Evolutionary conservation across 2,113 vertebrate species (phyloP).

Genomic region (Cyanoramphus novaezelandiae): DNA sequence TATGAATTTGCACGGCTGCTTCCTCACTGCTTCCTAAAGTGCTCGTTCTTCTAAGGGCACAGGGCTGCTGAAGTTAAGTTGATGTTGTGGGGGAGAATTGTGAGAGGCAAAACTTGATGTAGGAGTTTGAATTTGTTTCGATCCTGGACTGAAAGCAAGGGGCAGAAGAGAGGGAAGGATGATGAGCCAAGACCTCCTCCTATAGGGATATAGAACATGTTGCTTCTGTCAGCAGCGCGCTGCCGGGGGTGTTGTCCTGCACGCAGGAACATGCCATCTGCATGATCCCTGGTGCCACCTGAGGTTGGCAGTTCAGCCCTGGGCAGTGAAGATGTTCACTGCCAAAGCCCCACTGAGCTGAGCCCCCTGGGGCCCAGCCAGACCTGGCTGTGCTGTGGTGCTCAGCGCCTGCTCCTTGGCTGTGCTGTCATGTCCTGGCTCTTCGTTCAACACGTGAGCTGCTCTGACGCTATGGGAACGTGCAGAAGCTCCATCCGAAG

Average conservation of each 20-base stretch:
- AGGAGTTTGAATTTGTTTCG: not conserved
- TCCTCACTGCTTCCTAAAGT: not conserved
- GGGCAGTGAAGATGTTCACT: not conserved
- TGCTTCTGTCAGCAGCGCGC: not conserved
- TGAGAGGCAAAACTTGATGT: not conserved
- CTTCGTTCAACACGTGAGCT: not conserved
- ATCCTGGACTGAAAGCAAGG: not conserved
- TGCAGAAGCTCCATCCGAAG: not conserved
- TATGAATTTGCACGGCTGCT: rapidly evolving
- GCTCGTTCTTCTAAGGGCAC: not conserved
- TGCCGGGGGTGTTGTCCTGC: not conserved
- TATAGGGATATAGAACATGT: not conserved
- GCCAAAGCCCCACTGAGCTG: not conserved
- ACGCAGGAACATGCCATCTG: not conserved
- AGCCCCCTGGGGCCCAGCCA: rapidly evolving
- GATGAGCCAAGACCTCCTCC: not conserved
- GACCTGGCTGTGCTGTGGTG: not conserved
- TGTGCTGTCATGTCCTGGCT: not conserved
- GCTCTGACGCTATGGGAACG: not conserved
- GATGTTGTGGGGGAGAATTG: not conserved
- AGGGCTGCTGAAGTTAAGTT: not conserved
- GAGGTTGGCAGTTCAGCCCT: not conserved
- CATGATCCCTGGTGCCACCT: not conserved
- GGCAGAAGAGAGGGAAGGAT: not conserved
- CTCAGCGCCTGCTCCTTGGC: not conserved